Percentiles rank a stretch among this genome's conserved stretches.
Evolutionary conservation across 2,888 invertebrate species (phyloP).

Genomic region (Tenthredo scrophulariae): DNA sequence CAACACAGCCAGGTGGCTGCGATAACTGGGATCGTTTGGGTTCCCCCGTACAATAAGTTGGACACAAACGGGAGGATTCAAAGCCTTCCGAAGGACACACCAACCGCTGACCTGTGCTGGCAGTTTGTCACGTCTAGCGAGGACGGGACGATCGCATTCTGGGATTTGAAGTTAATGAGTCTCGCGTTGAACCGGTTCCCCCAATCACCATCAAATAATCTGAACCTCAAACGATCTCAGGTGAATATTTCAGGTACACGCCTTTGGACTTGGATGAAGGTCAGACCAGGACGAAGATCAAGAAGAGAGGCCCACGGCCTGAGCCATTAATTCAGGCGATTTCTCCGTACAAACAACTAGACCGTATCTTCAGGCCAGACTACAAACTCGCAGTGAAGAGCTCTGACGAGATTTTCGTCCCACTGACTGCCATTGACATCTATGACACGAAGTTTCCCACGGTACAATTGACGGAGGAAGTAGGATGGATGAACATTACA

Average conservation of each 20-base stretch:
- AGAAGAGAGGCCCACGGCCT: conserved; percentile 80
- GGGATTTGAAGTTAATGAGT: conserved; percentile 83
- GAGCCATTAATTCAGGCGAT: conserved; percentile 81
- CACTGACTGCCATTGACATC: conserved; percentile 79
- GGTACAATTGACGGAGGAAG: conserved; percentile 41
- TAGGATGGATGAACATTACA: conserved; percentile 58
- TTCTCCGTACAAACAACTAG: conserved; percentile 82
- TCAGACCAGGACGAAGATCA: conserved; percentile 57
- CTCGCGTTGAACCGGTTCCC: neutral
- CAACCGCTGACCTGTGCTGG: conserved; percentile 76
- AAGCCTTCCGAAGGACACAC: conserved; percentile 72
- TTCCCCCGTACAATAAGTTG: conserved; percentile 82
- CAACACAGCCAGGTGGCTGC: conserved; percentile 83
- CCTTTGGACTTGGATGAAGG: conserved; percentile 11
- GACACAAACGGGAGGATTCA: conserved; percentile 82
- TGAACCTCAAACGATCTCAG: neutral
- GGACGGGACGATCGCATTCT: conserved; percentile 86
- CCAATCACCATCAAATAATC: neutral
- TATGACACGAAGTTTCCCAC: conserved; percentile 70
- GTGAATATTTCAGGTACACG: conserved; percentile 13
- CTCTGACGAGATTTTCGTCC: conserved; percentile 77
- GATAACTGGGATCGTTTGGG: conserved; percentile 85
- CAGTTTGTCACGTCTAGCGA: conserved; percentile 85
- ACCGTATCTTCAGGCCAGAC: conserved; percentile 83
- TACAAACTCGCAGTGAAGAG: conserved; percentile 81